A percentile compares a stretch with the other conserved stretches of the same genome.
Evolutionary conservation across 2,888 invertebrate genomes (phyloP).

Genomic region (Cephonodes hylas): DNA sequence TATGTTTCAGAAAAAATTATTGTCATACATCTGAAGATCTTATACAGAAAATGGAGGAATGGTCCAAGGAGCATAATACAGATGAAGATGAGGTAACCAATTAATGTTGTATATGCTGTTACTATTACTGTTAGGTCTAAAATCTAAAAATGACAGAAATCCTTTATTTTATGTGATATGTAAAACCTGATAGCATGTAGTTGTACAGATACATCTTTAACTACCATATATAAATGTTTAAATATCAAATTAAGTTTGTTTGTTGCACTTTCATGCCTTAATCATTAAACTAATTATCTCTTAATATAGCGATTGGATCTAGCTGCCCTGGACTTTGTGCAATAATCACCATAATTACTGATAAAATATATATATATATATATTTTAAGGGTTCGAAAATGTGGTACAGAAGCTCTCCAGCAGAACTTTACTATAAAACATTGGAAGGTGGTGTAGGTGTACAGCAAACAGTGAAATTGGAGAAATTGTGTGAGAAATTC

Average conservation of each 20-base stretch:
- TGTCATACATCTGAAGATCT: constrained; percentile 89
- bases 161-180: too few relatives aligned
- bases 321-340: too few relatives aligned
- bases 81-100: constrained; percentile 76
- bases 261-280: too few relatives aligned
- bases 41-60: constrained; percentile 85
- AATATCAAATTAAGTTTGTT: too few relatives aligned
- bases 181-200: too few relatives aligned
- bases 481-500: constrained; percentile 88
- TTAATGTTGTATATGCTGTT: neutral
- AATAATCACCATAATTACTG: neutral
- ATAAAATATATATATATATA: neutral
- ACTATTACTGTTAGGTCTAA: too few relatives aligned
- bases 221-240: too few relatives aligned
- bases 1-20: constrained; percentile 81
- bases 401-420: constrained; percentile 95
- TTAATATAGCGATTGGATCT: too few relatives aligned
- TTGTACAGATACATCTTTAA: too few relatives aligned
- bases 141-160: too few relatives aligned
- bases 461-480: constrained; percentile 85
- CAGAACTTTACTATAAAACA: constrained; percentile 91
- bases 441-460: constrained; percentile 83
- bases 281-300: too few relatives aligned
- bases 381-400: constrained; percentile 56
- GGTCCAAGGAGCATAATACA: constrained; percentile 80